Conservation (phyloP, 2,113 vertebrate genomes). For the Tupaia tana region DNA sequence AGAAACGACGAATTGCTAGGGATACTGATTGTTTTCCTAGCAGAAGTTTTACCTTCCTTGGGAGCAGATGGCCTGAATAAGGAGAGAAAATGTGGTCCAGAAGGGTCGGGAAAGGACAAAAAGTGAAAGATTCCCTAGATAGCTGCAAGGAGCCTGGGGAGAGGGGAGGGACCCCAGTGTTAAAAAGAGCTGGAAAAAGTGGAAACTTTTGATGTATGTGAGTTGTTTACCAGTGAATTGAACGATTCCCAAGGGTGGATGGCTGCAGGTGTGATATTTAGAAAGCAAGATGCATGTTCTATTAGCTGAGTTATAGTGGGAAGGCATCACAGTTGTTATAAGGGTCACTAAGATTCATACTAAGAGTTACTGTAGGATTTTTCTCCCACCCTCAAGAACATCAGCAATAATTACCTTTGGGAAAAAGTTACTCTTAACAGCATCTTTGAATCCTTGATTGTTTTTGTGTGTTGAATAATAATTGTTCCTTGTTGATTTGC, state of each 20-base stretch:
- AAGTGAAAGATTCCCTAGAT: conserved; percentile 94
- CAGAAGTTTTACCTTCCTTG: conserved; percentile 86
- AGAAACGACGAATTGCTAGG: conserved; percentile 67
- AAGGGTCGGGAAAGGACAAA: conserved; percentile 94
- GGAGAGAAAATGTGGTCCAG: conserved; percentile 92
- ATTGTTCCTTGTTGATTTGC: background rate
- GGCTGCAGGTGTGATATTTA: conserved; percentile 87
- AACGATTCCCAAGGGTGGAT: conserved; percentile 81
- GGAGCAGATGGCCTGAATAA: conserved; percentile 96
- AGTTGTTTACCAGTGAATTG: conserved; percentile 73
- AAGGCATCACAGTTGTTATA: conserved; percentile 33
- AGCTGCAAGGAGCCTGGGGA: conserved; percentile 91
- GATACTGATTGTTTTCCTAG: conserved; percentile 74
- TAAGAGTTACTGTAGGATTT: conserved; percentile 42
- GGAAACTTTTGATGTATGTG: conserved; percentile 86
- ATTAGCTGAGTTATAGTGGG: conserved; percentile 75
- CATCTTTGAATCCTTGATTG: conserved; percentile 62
- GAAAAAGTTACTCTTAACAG: background rate
- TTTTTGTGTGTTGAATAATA: background rate
- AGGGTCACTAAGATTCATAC: conserved; percentile 51
- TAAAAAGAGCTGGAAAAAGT: conserved; percentile 85
- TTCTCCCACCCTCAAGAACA: conserved; percentile 41
- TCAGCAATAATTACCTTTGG: conserved; percentile 57
- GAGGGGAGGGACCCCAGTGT: conserved; percentile 85
- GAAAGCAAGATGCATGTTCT: conserved; percentile 83